Conservation (phyloP, 2,888 invertebrate genomes). For the Caenorhabditis imperialis region DNA sequence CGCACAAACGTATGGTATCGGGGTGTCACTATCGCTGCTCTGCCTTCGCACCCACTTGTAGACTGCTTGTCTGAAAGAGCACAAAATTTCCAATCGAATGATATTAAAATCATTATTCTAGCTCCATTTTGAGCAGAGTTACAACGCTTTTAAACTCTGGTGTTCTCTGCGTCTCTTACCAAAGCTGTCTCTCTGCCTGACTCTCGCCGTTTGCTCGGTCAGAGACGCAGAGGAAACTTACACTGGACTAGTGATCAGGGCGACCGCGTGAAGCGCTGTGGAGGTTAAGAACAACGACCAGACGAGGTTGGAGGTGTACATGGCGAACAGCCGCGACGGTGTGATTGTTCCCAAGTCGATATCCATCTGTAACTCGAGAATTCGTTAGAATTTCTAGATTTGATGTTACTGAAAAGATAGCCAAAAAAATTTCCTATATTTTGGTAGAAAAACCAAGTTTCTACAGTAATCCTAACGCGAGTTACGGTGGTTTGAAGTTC, state of each 20-base stretch:
- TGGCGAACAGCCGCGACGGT: constrained; percentile 62
- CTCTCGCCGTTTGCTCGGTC: no score
- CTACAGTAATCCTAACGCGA: no score
- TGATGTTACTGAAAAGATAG: no score
- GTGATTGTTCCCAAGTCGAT: constrained; percentile 51
- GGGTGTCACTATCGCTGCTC: constrained; percentile 73
- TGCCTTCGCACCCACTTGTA: constrained; percentile 75
- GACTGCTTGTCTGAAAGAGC: constrained; percentile 75
- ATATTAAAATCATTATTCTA: no score
- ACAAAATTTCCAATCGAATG: constrained; percentile 2
- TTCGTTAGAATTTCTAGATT: no score
- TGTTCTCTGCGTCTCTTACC: no score
- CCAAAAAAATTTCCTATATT: no score
- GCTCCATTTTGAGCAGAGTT: no score
- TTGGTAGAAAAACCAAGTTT: constrained; percentile 1
- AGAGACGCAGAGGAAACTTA: constrained; percentile 56
- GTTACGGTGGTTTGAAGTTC: no score
- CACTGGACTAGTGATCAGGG: constrained; percentile 76
- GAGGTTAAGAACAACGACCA: constrained; percentile 76
- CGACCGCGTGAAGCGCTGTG: constrained; percentile 75
- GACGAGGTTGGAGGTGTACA: constrained; percentile 73
- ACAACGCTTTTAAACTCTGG: no score
- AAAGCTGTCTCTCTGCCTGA: no score
- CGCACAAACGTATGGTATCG: constrained; percentile 74
- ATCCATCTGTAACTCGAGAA: no score